Evolutionary conservation across 1,140 invertebrate species (phyloP).

Genomic region (Drosophila oshimai): DNA sequence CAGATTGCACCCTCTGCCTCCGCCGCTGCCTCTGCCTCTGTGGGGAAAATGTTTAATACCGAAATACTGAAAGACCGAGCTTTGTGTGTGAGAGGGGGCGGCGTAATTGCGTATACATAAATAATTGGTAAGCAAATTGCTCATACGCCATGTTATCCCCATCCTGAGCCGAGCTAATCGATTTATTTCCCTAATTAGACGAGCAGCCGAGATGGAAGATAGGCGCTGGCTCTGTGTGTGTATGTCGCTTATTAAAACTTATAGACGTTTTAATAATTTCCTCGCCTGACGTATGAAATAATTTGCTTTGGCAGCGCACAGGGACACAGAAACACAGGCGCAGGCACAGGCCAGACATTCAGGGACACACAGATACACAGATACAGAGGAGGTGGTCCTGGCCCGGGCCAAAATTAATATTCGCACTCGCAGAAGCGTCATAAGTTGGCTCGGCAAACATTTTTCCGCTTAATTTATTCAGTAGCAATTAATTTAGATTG

Average conservation of each 20-base stretch:
- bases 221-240: background rate
- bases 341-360: background rate
- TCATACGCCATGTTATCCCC: slow-evolving; percentile 34
- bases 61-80: background rate
- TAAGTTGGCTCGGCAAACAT: slow-evolving; percentile 74
- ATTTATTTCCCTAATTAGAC: slow-evolving; percentile 70
- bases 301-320: slow-evolving; percentile 59
- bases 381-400: background rate
- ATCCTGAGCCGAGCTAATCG: slow-evolving; percentile 57
- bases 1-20: background rate
- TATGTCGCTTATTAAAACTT: slow-evolving; percentile 56
- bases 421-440: slow-evolving; percentile 71
- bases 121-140: slow-evolving; percentile 63
- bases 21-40: no score
- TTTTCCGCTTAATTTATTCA: slow-evolving; percentile 80
- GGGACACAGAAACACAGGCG: background rate
- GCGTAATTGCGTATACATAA: slow-evolving; percentile 52
- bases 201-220: slow-evolving; percentile 9
- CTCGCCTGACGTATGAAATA: slow-evolving; percentile 72
- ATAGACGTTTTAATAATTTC: slow-evolving; percentile 73
- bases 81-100: background rate
- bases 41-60: background rate
- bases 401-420: slow-evolving; percentile 59
- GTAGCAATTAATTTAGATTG: slow-evolving; percentile 79
- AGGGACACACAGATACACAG: slow-evolving; percentile 9